These are phyloP conservation scores for Gallinago solitaria DNA, from an alignment of 2,797 vertebrate species.

Conservation along the genomic window DNA sequence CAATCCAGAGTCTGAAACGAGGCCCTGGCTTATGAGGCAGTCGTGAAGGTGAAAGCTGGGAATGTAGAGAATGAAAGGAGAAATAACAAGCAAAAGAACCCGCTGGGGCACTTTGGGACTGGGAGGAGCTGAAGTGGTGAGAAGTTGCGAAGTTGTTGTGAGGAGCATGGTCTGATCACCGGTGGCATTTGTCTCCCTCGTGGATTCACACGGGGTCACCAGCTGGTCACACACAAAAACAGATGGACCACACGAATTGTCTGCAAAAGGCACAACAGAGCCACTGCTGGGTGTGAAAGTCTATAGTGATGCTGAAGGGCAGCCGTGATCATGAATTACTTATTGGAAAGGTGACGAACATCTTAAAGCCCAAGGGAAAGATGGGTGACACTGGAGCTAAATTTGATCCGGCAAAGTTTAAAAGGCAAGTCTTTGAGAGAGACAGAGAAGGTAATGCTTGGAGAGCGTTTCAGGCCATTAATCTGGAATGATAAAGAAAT, in stretches of 20 bases:
- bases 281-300: slow-evolving; percentile 9
- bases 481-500: slow-evolving; percentile 12
- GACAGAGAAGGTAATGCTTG: neutral
- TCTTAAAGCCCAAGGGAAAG: slow-evolving; percentile 6
- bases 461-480: slow-evolving; percentile 35
- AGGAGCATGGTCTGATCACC: neutral
- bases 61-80: neutral
- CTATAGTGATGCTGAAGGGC: neutral
- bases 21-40: neutral
- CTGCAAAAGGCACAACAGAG: neutral
- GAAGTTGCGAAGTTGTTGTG: neutral
- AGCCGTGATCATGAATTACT: neutral
- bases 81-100: neutral
- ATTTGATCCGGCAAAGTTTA: slow-evolving; percentile 11
- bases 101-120: neutral
- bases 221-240: neutral
- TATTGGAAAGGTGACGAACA: neutral
- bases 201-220: neutral
- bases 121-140: neutral
- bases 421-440: slow-evolving; percentile 3
- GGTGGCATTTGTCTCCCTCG: neutral
- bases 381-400: slow-evolving; percentile 1
- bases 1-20: fast-evolving
- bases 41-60: neutral
- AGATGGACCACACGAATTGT: slow-evolving; percentile 15